Base-by-base conservation (phyloP, 2,113 vertebrate species). In the Sphyrna mokarran region DNA sequence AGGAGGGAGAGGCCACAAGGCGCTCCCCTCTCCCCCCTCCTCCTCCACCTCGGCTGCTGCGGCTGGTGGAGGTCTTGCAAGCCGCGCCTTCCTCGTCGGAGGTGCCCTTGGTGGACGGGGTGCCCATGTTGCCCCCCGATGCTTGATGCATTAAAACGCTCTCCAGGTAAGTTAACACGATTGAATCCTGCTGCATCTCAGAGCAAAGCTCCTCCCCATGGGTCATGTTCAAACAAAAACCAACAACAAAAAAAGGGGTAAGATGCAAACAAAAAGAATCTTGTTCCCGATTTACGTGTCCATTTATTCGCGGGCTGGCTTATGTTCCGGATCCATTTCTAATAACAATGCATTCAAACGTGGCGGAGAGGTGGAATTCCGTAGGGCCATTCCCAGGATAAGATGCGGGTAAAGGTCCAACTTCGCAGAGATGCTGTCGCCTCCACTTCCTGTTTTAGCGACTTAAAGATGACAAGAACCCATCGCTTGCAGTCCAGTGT, bases 151-250 rank as follows among this genome's bases (percentile, higher is more conserved):
- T 99, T 98, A 99, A 99, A 98, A 99, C 99, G 98, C 99, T 99
- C 98, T 99, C 99, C 98, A 99, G 98, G 98, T 99, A 99, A 98
- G 99, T 99, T 99, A 99, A 97, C 99, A 99, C 99, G 98, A 98
- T 97, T 98, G 99, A 99, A 99, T 99, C 99, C 98, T 99, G 99
- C 98, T 99, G 98, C 98, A 99, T 99, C 98, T 99, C 99, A 98
- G 99, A 99, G 99, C 98, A 98, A 99, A 99, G 98, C 98, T 99
- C 99, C 98, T 99, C 99, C 98, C 99, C 99, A 99, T 99, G 99
- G 99, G 99, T 99, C 99, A 99, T 99, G 99, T 99, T 99, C 99
- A 99, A 99, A 54, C 13, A 54, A 54, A 40, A 26, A 37, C 1
- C 26, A 69, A 70, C 40, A 37, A 20, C 40, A 94, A 94, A 69